Base-by-base conservation (phyloP, 2,797 vertebrate genomes). In the Falco peregrinus region DNA sequence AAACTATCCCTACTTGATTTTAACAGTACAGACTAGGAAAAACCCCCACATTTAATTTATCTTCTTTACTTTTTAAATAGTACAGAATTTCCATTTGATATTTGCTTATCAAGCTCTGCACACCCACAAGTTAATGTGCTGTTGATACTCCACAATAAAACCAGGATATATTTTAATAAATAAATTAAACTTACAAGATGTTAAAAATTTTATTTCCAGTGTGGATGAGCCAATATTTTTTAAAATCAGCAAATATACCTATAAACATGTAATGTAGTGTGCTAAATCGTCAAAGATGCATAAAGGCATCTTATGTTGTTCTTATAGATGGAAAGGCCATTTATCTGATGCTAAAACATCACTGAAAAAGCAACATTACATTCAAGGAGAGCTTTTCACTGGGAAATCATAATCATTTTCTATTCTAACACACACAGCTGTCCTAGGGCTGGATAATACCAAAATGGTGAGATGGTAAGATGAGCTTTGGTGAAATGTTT, bases 261-360 rank as follows among this genome's bases (percentile, higher is more conserved):
- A 70, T 24, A 93, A 80, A 91, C 22, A 9, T 84, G 16, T 65
- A 94, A 75, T 7, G 5, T 45, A 90, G 50, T 39, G 19, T 77
- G 39, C 41, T 93, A 90, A 90, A 90, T 84, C 71, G 76, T 77
- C 60, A 76, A 86, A 88, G 85, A 94, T 63, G 56, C 31, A 86
- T 69, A 94, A 86, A 69, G 24, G 41, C 45, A 69, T 45, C 70
- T 95, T 78, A 73, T 24, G 24, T 73, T 88, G 68, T 57, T 90
- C 84, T 82, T 82, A 95, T 31, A 78, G 31, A 90, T 64, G 89
- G 47, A 84, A 76, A 87, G 65, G 76, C 39, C 74, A 86, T 90
- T 94, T 95, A 90, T 94, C 85, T 82, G 90, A 94, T 84, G 70
- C 56, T 67, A 95, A 93, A 94, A 94, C 25, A 95, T 54, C 74